Evolutionary conservation across 1,140 invertebrate genomes (phyloP).

Genomic region (Magallana gigas): DNA sequence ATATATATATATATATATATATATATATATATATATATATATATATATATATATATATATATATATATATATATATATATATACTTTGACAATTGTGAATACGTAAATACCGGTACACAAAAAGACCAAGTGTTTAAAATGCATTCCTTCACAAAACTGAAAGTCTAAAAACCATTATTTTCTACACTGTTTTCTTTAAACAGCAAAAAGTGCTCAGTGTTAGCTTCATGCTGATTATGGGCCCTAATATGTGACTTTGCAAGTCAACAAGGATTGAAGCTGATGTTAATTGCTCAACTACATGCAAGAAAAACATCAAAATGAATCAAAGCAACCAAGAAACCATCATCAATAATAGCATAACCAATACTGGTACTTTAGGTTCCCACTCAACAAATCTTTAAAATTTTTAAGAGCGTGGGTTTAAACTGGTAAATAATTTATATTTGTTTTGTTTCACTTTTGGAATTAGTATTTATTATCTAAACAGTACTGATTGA

Average conservation of each 20-base stretch:
- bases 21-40: no score
- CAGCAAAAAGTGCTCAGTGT: not conserved
- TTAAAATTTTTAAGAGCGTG: not conserved
- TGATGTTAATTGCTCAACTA: not conserved
- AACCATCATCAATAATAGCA: not conserved
- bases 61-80: no score
- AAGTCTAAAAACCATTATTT: not conserved
- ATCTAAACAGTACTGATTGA: no score
- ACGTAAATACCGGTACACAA: no score
- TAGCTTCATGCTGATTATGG: not conserved
- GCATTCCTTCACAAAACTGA: no score
- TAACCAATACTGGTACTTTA: not conserved
- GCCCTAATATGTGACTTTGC: slow-evolving; percentile 7
- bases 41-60: no score
- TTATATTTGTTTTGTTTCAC: no score
- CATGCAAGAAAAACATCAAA: slow-evolving; percentile 10
- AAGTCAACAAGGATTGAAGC: not conserved
- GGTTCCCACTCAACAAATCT: not conserved
- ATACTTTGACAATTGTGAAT: no score
- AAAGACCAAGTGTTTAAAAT: no score
- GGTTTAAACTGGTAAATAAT: no score
- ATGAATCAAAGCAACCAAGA: not conserved
- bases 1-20: no score
- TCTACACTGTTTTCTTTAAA: not conserved
- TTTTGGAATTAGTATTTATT: no score